Base-by-base conservation (phyloP, 2,113 vertebrate species). In the Entelurus aequoreus region DNA sequence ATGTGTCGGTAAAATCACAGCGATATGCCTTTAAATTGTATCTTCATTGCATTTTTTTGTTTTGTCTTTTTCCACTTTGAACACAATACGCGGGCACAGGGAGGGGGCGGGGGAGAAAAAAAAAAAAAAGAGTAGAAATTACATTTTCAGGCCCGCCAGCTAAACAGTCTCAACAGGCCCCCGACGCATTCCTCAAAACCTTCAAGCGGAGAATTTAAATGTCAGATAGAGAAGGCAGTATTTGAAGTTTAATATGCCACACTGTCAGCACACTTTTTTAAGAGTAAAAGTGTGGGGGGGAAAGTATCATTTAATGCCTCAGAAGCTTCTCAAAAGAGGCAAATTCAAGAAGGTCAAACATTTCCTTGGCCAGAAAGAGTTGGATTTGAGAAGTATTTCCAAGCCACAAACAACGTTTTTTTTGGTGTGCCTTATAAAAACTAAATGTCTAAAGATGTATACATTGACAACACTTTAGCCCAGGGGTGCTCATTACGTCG, bases 181-280 rank as follows among this genome's bases (percentile, higher is more conserved):
- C 4, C 28, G 12, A 15, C 14, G 13, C 54, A 38, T 55, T 55
- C 15, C n/a, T 44, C n/a, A 57, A 57, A 42, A 46, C 15, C 54
- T 56, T 56, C 54, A 11, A 56, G 37, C 42, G 54, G 38, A 44
- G 54, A 57, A 42, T 57, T 19, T 42, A 55, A 40, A 55, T 55
- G 54, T 38, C 54, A 40, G 15, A 16, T 55, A 14, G 54, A 57
- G n/a, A 57, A 57, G 54, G 6, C 35, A 14, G 53, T 6, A 56
- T 56, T 56, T 56, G 8, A 56, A 56, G n/a, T 56, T 56, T 40
- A 56, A 56, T 56, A 56, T 56, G 8, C 15, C 15, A 40, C 54
- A 16, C 37, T 40, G 36, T n/a, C n/a, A 56, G 15, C 37, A 16
- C 1, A 38, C 36, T 16, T 56, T 56, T 16, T 14, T n/a, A 4